A percentile compares a stretch with the other conserved stretches of the same genome.
Conservation (phyloP, 2,113 vertebrate species). For the Eublepharis macularius region DNA sequence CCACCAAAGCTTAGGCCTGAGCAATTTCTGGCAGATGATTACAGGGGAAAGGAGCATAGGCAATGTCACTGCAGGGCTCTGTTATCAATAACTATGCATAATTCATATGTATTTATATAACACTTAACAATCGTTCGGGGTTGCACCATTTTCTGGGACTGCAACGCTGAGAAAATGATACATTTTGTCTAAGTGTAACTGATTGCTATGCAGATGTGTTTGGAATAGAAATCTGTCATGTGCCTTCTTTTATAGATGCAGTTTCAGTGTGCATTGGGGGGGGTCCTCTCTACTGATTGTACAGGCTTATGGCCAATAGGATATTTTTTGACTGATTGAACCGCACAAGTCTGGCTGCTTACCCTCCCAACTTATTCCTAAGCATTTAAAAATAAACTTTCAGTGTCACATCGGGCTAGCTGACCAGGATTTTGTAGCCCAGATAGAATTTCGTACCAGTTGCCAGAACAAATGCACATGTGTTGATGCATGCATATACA, state of each 20-base stretch:
- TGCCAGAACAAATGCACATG: not conserved
- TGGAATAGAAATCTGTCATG: not conserved
- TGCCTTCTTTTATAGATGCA: not conserved
- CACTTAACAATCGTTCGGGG: too few relatives aligned
- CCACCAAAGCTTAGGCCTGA: not conserved
- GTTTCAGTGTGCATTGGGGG: not conserved
- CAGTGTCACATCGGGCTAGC: not conserved
- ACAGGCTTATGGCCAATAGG: too few relatives aligned
- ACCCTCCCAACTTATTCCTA: not conserved
- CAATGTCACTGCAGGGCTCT: not conserved
- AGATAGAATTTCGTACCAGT: not conserved
- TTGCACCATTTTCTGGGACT: not conserved
- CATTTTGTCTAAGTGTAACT: too few relatives aligned
- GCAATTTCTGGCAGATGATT: not conserved
- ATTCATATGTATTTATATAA: not conserved
- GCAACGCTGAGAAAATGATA: not conserved
- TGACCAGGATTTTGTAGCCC: not conserved
- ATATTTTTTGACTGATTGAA: too few relatives aligned
- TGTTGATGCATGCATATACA: not conserved
- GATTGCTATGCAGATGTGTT: not conserved
- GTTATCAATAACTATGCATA: not conserved
- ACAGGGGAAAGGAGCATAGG: too few relatives aligned
- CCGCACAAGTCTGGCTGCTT: not conserved
- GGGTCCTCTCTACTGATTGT: too few relatives aligned
- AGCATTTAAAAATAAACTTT: not conserved